Evolutionary conservation across 2,888 invertebrate genomes (phyloP), one percentile per base, ranked within the genome.

Genomic region (Drosophila quinaria): DNA sequence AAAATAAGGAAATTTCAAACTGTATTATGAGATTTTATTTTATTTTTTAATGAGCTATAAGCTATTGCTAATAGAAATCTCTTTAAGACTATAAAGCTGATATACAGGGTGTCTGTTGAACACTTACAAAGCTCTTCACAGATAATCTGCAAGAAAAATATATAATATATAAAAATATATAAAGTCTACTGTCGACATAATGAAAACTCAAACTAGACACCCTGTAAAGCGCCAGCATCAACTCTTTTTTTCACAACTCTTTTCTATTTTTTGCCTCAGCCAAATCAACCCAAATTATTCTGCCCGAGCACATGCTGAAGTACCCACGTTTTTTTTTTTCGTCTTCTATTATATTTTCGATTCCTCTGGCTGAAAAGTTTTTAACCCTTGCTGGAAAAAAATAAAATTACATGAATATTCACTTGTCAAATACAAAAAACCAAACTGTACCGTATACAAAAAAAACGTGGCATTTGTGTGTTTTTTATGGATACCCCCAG

Each of bases 261-360:
- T 78, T 75, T 79, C 67, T 56, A 50, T 50, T 55, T 41, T 47
- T 55, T 41, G 31, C 49, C 50, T 63, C 69, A 60, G 51, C 70
- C 81, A 75, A 85, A 87, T 72, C 78, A 77, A 78, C 74, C 79
- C 68, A 89, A 90, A 87, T 90, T 87, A 90, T 90, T 87, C 87
- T 83, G 83, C 89, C 62, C 73, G 85, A 87, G 82, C 92, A 92
- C 92, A 92, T 92, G 92, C 89, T 88, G 69, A 79, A 91, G 90
- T 90, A 92, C 92, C 90, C 92, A 92, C 92, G 92, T 90, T 92
- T 90, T 91, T 91, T 91, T 91, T 91, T 25, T 25, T 25, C 22
- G 17, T 47, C 1, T 31, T 9, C 47, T 47, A 15, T n/a, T 47
- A 10, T 47, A 31, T 70, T 60, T 64, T 62, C 66, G 52, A 65